These are phyloP conservation scores for Microtus ochrogaster DNA, from an alignment of 2,113 vertebrate species.

Conservation along the genomic window DNA sequence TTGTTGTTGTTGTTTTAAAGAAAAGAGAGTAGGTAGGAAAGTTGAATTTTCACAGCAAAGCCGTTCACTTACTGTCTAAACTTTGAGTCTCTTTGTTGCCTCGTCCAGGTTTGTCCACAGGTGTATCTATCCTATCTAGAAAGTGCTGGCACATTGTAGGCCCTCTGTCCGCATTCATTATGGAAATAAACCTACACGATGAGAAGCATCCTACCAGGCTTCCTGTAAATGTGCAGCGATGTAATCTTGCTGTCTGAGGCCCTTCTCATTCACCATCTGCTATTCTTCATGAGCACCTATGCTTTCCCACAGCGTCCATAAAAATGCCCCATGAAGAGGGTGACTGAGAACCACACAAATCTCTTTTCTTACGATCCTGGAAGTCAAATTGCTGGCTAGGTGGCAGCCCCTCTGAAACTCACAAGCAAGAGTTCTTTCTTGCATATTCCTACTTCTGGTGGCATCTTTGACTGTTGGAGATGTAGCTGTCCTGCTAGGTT, in stretches of 20 bases:
- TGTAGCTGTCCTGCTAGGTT: neutral
- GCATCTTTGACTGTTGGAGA: neutral
- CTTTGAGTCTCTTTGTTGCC: constrained; percentile 13
- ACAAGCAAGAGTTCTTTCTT: neutral
- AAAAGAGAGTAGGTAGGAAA: neutral
- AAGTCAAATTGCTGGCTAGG: neutral
- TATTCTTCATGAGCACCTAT: neutral
- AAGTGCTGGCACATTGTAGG: neutral
- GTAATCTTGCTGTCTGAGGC: neutral
- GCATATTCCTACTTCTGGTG: too few relatives aligned
- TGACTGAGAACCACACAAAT: neutral
- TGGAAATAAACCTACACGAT: neutral
- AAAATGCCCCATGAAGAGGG: neutral
- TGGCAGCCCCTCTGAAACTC: neutral
- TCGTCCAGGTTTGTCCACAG: neutral
- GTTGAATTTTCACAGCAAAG: neutral
- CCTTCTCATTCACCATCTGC: neutral
- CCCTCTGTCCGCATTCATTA: neutral
- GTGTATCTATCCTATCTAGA: neutral
- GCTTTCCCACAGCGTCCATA: neutral
- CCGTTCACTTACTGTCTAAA: neutral
- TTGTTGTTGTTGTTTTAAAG: neutral
- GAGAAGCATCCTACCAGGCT: neutral
- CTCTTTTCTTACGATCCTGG: neutral
- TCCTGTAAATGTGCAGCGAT: neutral